A percentile compares a stretch with the other conserved stretches of the same genome.
Evolutionary conservation across 2,888 invertebrate species (phyloP).

Genomic region (Cyrtodaria siliqua): DNA sequence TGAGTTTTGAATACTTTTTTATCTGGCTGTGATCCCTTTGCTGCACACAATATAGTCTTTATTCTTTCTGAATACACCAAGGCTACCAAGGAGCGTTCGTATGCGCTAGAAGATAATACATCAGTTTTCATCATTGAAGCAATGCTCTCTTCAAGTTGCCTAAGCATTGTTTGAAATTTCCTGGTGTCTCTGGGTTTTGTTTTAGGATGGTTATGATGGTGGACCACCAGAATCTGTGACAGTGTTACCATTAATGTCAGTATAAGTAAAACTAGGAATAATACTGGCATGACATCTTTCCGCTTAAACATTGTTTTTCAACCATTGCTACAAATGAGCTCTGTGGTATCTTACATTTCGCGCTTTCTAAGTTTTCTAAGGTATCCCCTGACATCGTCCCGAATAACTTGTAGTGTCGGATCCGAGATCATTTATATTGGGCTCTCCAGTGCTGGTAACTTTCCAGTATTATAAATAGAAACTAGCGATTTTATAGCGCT

Average conservation of each 20-base stretch:
- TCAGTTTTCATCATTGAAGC: constrained; percentile 47
- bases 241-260: constrained; percentile 51
- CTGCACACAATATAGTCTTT: constrained; percentile 1
- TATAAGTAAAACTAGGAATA: constrained; percentile 47
- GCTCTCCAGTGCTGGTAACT: no score
- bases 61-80: constrained; percentile 36
- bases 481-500: no score
- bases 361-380: no score
- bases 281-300: constrained; percentile 47
- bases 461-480: no score
- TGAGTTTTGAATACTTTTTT: no score
- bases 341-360: no score
- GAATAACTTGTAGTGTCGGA: no score
- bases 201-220: constrained; percentile 40
- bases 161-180: constrained; percentile 26
- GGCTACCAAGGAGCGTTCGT: constrained; percentile 22
- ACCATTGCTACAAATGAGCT: no score
- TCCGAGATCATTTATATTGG: no score
- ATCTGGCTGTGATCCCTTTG: no score
- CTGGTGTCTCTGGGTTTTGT: constrained; percentile 23
- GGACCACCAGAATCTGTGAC: constrained; percentile 62
- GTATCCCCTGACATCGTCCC: no score
- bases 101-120: constrained; percentile 19
- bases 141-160: constrained; percentile 39
- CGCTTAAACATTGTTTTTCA: constrained; percentile 53